A percentile compares a stretch with the other conserved stretches of the same genome.
phyloP scores from a whole-genome alignment of 2,797 vertebrate genomes.

The Malurus splendens region DNA sequence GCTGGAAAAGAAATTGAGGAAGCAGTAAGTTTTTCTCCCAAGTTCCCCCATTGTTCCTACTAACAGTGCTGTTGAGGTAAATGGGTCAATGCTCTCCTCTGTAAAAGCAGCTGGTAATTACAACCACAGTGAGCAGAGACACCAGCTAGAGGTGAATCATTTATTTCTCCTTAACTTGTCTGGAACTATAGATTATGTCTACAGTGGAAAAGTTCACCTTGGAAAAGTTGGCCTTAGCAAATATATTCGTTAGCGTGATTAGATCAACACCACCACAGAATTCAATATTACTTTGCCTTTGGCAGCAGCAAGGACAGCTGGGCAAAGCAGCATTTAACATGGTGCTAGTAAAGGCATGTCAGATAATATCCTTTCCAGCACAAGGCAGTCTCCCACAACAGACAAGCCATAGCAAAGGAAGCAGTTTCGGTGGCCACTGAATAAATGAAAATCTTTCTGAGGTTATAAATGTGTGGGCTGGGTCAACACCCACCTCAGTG shows the following conservation, averaged over 20 bases:
- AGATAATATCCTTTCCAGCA: background rate
- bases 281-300: constrained; percentile 33
- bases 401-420: constrained; percentile 30
- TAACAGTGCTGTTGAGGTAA: background rate
- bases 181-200: constrained; percentile 11
- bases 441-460: background rate
- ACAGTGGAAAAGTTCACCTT: constrained; percentile 23
- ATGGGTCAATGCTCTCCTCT: background rate
- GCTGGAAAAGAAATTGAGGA: background rate
- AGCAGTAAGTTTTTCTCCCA: background rate
- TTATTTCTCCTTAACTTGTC: background rate
- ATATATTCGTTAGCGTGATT: constrained; percentile 16
- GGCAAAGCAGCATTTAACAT: background rate
- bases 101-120: background rate
- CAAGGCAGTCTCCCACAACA: background rate
- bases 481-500: background rate
- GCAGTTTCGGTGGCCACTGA: background rate
- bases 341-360: constrained; percentile 39
- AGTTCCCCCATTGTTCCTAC: background rate
- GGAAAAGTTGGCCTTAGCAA: constrained; percentile 11
- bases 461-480: background rate
- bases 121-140: background rate
- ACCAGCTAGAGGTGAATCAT: background rate
- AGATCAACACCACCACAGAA: constrained; percentile 25
- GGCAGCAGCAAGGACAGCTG: constrained; percentile 48